Percentiles rank a stretch among this genome's conserved stretches.
phyloP scores from a whole-genome alignment of 2,888 invertebrate species.

The Heliconius erato region DNA sequence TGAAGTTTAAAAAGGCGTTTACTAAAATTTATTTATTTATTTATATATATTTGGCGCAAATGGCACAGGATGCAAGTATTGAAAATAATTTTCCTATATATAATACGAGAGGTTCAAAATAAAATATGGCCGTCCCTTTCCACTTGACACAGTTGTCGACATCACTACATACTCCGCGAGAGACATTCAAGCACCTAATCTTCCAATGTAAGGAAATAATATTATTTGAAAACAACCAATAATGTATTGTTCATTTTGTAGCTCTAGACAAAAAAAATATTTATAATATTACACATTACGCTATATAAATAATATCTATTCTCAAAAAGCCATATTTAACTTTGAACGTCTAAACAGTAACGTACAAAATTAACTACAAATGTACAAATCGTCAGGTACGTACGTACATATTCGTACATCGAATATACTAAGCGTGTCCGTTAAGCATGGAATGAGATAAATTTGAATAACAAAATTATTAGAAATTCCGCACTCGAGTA shows the following conservation, averaged over 20 bases:
- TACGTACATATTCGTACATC: constrained; percentile 60
- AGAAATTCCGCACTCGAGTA: constrained; percentile 43
- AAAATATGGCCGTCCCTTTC: background rate
- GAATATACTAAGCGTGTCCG: constrained; percentile 64
- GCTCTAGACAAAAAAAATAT: background rate
- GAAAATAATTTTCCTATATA: constrained; percentile 40
- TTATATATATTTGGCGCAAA: constrained; percentile 32
- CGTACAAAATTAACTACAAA: constrained; percentile 70
- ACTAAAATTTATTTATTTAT: constrained; percentile 21
- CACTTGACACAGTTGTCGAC: background rate
- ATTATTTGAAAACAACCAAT: background rate
- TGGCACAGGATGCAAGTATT: constrained; percentile 43
- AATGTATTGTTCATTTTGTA: background rate
- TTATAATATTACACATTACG: background rate
- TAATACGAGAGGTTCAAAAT: constrained; percentile 42
- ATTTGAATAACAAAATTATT: constrained; percentile 40
- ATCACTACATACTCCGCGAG: background rate
- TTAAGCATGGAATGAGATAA: constrained; percentile 69
- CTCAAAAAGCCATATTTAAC: background rate
- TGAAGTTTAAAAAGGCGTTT: background rate
- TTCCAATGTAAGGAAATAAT: background rate
- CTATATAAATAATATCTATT: background rate
- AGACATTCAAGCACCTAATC: constrained; percentile 4
- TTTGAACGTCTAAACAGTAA: background rate
- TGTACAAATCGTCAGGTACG: constrained; percentile 78